Base-by-base conservation (phyloP, 2,113 vertebrate species). In the Australoheros scitulus region DNA sequence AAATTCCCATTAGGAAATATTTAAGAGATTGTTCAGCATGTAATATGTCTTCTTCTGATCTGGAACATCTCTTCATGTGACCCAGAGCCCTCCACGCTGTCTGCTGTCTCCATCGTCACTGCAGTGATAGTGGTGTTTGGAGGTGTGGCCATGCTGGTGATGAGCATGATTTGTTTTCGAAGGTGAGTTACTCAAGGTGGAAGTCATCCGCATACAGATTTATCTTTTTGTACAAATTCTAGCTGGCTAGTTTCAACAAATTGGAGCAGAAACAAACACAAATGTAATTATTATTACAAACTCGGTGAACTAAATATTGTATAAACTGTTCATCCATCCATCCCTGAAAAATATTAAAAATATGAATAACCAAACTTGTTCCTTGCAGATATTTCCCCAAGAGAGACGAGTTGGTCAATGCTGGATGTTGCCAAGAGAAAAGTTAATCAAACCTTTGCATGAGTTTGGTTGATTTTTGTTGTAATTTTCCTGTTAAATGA, bases 51-150 rank as follows among this genome's bases (percentile, higher is more conserved):
- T 2, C 11, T 70, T 63, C 3, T 79, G 72, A 43, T 59, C 11
- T 14, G 60, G 22, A 38, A 59, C 1, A 4, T 55, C 6, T 52
- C 26, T 74, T 36, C 18, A n/a, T 80, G 20, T 89, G 34, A 59
- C 84, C 61, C 85, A 96, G 95, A 96, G 56, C 26, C 87, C 15
- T 83, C 91, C 13, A 77, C 87, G 2, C 87, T 83, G 34, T 90
- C 94, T 1, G 82, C 85, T 0, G 82, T 82, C 47, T 92, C 93
- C 15, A 64, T 95, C 1, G 61, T 92, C n/a, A 87, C 90, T 34
- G 92, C 94, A 4, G 93, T 95, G 60, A 86, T 90, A 3, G 80
- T 93, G 2, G 93, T 95, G 78, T 63, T 93, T 4, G 91, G 88
- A 7, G 92, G 92, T 3, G 87, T 89, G 24, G 92, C 90, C 2